Evolutionary conservation across 2,888 invertebrate species (phyloP).

Genomic region (Coleophora deauratella): DNA sequence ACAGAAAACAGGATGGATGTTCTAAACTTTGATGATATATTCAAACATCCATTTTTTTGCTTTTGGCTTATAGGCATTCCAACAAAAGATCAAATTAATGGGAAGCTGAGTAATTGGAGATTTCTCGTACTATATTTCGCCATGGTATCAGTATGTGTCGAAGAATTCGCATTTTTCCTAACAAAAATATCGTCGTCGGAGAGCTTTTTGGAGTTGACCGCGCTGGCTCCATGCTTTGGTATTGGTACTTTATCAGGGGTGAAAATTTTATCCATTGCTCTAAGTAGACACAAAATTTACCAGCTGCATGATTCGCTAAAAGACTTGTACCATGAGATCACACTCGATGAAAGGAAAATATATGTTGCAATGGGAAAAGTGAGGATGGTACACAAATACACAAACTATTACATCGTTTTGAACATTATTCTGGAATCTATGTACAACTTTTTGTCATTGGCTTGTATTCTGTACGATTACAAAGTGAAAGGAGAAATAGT

Average conservation of each 20-base stretch:
- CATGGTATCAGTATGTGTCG: slow-evolving; percentile 20
- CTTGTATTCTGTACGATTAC: slow-evolving; percentile 39
- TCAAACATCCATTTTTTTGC: slow-evolving; percentile 37
- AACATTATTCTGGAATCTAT: slow-evolving; percentile 44
- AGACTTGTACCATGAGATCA: slow-evolving; percentile 27
- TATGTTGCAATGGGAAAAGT: slow-evolving; percentile 30
- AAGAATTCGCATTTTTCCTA: slow-evolving; percentile 33
- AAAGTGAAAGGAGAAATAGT: slow-evolving; percentile 23
- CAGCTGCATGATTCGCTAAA: slow-evolving; percentile 29
- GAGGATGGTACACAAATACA: slow-evolving; percentile 30
- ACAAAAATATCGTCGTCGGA: slow-evolving; percentile 37
- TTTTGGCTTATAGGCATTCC: slow-evolving; percentile 40
- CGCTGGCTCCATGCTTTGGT: slow-evolving; percentile 40
- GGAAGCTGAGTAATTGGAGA: slow-evolving; percentile 17
- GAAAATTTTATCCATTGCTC: slow-evolving; percentile 26
- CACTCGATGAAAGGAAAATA: slow-evolving; percentile 25
- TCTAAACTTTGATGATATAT: slow-evolving; percentile 38
- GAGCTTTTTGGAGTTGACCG: slow-evolving; percentile 43
- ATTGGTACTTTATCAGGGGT: slow-evolving; percentile 34
- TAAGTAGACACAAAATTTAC: slow-evolving; percentile 23
- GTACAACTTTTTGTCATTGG: slow-evolving; percentile 45
- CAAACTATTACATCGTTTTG: slow-evolving; percentile 44
- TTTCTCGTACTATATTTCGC: too few species aligned
- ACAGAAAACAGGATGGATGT: slow-evolving; percentile 30
- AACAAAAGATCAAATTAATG: slow-evolving; percentile 18